Evolutionary conservation across 92 coral and sea anemone species (phyloP).

Genomic region (Epizoanthus rinbou): DNA sequence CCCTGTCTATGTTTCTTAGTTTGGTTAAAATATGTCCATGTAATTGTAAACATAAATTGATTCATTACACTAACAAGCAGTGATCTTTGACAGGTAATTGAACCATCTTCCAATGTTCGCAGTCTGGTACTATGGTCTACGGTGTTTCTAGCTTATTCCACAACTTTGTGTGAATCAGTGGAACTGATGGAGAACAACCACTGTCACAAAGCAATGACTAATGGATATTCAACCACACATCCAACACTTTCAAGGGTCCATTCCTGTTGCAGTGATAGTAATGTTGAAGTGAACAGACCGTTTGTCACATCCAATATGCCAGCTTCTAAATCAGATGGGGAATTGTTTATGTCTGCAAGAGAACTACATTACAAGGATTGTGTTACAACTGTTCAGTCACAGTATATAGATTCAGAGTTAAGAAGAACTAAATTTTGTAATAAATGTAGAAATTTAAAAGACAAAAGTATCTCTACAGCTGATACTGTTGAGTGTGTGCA

Average conservation of each 20-base stretch:
- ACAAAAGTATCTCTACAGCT: conserved; percentile 6
- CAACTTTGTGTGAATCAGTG: conserved; percentile 59
- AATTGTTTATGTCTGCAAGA: conserved; percentile 35
- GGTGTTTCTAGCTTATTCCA: conserved; percentile 75
- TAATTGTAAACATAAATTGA: neutral
- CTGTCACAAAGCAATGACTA: conserved; percentile 50
- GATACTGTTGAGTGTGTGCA: conserved; percentile 12
- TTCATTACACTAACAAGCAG: neutral
- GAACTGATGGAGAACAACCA: conserved; percentile 48
- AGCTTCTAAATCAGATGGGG: conserved; percentile 81
- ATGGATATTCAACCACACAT: conserved; percentile 14
- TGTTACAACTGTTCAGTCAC: conserved; percentile 9
- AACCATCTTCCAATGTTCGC: conserved; percentile 90
- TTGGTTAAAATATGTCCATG: neutral
- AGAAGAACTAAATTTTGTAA: conserved; percentile 55
- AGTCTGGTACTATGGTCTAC: conserved; percentile 89
- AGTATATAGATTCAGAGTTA: conserved; percentile 38
- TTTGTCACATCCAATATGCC: conserved; percentile 2
- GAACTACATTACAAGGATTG: conserved; percentile 22
- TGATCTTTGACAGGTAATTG: conserved; percentile 68
- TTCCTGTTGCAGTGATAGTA: conserved; percentile 30
- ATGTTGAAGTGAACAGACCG: neutral
- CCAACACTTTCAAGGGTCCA: conserved; percentile 13
- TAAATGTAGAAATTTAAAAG: conserved; percentile 42
- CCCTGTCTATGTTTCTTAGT: no score